Conservation (phyloP, 1,140 invertebrate genomes). For the Leptestheria dahalacensis region DNA sequence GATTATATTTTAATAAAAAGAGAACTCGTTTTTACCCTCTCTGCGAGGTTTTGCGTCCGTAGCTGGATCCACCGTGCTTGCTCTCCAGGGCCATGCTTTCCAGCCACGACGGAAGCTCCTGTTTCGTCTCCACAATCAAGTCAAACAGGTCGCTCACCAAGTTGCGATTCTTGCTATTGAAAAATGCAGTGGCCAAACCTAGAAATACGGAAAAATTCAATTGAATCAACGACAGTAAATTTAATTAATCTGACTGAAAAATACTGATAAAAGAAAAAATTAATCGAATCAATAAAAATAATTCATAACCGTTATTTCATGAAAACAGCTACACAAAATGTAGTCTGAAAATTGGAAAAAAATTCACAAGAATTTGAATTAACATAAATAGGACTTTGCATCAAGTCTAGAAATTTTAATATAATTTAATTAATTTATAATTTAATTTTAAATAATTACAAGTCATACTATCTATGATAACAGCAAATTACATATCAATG, state of each 20-base stretch:
- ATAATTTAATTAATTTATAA: no score
- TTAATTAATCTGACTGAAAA: slow-evolving; percentile 8
- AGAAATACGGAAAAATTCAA: slow-evolving; percentile 11
- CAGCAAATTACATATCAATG: no score
- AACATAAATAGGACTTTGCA: no score
- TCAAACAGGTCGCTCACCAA: slow-evolving; percentile 87
- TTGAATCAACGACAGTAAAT: no score
- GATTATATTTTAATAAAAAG: background rate
- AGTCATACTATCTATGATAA: no score
- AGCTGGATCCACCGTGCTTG: slow-evolving; percentile 36
- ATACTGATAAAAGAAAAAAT: slow-evolving; percentile 17
- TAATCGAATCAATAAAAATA: background rate
- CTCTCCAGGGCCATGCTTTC: slow-evolving; percentile 45
- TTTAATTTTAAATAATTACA: no score
- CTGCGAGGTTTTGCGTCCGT: slow-evolving; percentile 32
- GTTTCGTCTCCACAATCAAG: slow-evolving; percentile 85
- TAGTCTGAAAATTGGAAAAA: no score
- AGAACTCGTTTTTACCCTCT: background rate
- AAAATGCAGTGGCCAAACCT: slow-evolving; percentile 95
- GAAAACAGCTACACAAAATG: no score
- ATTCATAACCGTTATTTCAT: no score
- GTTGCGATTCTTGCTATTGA: slow-evolving; percentile 95
- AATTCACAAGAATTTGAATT: no score
- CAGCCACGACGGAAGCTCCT: slow-evolving; percentile 77
- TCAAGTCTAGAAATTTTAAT: no score